phyloP scores from a whole-genome alignment of 1,140 invertebrate species.

The Thaumetopoea pityocampa region DNA sequence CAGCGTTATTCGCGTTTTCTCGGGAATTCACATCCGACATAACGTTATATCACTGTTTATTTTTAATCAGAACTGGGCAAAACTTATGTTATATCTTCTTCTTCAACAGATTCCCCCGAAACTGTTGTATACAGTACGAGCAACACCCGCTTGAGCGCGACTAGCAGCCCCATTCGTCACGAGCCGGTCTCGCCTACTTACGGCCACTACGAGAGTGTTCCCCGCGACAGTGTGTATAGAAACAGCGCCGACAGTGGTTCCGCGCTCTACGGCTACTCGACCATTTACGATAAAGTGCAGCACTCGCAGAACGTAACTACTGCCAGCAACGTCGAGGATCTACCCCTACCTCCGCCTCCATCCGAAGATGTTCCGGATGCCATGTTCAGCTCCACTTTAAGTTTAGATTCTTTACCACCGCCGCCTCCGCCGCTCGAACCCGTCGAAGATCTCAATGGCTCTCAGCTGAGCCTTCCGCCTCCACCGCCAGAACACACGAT shows the following conservation, averaged over 20 bases:
- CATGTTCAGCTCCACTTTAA: conserved; percentile 85
- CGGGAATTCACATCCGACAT: no score
- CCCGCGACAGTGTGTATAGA: conserved; percentile 34
- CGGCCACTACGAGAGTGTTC: conserved; percentile 44
- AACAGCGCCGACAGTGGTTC: conserved; percentile 41
- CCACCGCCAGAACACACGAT: conserved; percentile 77
- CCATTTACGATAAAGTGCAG: conserved; percentile 48
- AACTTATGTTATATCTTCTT: conserved; percentile 17
- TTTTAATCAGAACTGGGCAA: no score
- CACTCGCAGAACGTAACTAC: conserved; percentile 13
- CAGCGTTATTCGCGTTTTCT: no score
- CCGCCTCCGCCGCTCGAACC: conserved; percentile 84
- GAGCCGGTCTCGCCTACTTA: conserved; percentile 31
- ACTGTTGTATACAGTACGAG: conserved; percentile 34
- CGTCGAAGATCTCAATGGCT: conserved; percentile 78
- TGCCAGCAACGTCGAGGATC: conserved; percentile 37
- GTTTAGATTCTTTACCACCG: conserved; percentile 84
- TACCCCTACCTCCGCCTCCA: conserved; percentile 79
- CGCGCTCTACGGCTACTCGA: conserved; percentile 47
- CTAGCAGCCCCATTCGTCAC: conserved; percentile 25
- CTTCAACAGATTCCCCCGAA: conserved; percentile 40
- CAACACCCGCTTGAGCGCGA: conserved; percentile 22
- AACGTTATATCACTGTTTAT: no score
- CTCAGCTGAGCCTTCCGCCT: conserved; percentile 82
- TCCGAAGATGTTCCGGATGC: conserved; percentile 41